Evolutionary conservation across 2,888 invertebrate species (phyloP).

Genomic region (Drosophila borborema): DNA sequence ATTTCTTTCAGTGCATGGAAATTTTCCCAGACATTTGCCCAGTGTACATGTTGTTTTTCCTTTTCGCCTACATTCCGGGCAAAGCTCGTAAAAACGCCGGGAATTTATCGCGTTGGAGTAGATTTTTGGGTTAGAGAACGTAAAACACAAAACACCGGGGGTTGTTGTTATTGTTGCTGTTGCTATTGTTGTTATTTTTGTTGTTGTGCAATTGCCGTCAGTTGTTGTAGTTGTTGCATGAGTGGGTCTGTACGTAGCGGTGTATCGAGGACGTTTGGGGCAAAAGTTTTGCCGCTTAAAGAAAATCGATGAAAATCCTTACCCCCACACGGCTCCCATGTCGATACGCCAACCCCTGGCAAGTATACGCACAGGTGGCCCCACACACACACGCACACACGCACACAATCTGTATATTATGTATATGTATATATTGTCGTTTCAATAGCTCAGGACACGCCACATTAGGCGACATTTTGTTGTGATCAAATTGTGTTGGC

Average conservation of each 20-base stretch:
- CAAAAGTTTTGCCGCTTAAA: constrained; percentile 64
- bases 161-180: constrained; percentile 23
- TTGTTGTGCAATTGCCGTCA: constrained; percentile 53
- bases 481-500: constrained; percentile 64
- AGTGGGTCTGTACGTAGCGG: constrained; percentile 51
- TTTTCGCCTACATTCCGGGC: constrained; percentile 57
- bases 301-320: constrained; percentile 66
- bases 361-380: constrained; percentile 61
- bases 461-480: constrained; percentile 79
- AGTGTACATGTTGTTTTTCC: constrained; percentile 44
- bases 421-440: not conserved
- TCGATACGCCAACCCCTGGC: constrained; percentile 22
- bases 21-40: constrained; percentile 25
- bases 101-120: constrained; percentile 78
- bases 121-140: constrained; percentile 56
- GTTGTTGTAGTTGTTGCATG: constrained; percentile 62
- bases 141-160: constrained; percentile 28
- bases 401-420: constrained; percentile 6
- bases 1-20: constrained; percentile 24
- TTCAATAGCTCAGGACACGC: constrained; percentile 55
- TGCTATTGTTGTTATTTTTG: constrained; percentile 39
- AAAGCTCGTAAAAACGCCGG: constrained; percentile 72
- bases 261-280: constrained; percentile 38
- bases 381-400: constrained; percentile 10
- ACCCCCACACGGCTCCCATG: constrained; percentile 1